Conservation (phyloP, 2,888 invertebrate genomes). For the Leptopilina syphax region DNA sequence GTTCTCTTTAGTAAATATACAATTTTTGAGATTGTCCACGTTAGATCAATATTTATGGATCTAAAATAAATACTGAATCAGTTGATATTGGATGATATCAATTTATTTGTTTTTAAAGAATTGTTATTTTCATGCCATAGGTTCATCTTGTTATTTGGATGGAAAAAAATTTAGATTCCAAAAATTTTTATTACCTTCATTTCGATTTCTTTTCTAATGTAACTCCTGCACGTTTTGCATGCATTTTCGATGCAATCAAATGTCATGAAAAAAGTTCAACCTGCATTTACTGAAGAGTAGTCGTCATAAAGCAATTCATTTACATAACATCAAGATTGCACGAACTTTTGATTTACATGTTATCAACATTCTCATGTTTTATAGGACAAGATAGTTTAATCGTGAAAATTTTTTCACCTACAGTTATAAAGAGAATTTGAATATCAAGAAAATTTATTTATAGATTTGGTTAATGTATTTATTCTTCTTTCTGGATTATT, state of each 20-base stretch:
- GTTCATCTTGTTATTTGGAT: too few relatives aligned
- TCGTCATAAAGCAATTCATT: constrained; percentile 55
- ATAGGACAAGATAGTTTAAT: background rate
- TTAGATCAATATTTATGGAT: background rate
- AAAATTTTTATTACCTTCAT: background rate
- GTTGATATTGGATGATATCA: background rate
- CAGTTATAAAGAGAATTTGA: background rate
- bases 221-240: constrained; percentile 29
- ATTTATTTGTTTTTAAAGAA: background rate
- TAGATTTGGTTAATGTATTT: too few relatives aligned
- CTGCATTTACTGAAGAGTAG: constrained; percentile 41
- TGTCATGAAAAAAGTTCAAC: constrained; percentile 19
- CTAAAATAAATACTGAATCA: background rate
- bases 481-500: too few relatives aligned
- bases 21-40: background rate
- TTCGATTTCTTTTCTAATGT: background rate
- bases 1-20: background rate
- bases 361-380: constrained; percentile 22
- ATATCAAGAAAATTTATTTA: too few relatives aligned
- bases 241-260: constrained; percentile 41
- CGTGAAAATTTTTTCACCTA: background rate
- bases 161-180: too few relatives aligned
- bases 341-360: constrained; percentile 30
- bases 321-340: constrained; percentile 47
- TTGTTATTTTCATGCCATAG: too few relatives aligned